Evolutionary conservation across 1,140 invertebrate species (phyloP).

Genomic region (Pachyrhynchus sulphureomaculatus): DNA sequence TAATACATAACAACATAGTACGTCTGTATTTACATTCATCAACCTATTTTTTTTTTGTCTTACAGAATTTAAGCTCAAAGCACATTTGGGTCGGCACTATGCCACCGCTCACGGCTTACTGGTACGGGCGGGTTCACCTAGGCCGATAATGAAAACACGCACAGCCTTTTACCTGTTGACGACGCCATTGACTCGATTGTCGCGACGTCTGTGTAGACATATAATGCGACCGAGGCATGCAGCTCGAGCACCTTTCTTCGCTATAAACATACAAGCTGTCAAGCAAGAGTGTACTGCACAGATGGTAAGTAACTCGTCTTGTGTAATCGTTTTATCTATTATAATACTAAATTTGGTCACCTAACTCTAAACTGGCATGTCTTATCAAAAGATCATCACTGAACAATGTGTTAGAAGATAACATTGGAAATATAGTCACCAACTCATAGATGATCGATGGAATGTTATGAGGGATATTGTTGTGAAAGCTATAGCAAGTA

Average conservation of each 20-base stretch:
- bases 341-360: too few relatives aligned
- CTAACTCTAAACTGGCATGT: too few relatives aligned
- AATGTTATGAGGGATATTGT: too few relatives aligned
- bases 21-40: too few relatives aligned
- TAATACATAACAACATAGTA: too few relatives aligned
- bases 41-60: background rate
- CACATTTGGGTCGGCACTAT: constrained; percentile 77
- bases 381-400: too few relatives aligned
- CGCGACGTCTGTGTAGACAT: constrained; percentile 79
- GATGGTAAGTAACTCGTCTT: constrained; percentile 44
- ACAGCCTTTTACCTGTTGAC: constrained; percentile 93
- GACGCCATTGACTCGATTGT: constrained; percentile 83
- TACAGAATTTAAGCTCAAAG: constrained; percentile 36
- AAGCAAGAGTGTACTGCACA: constrained; percentile 74
- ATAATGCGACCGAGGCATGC: constrained; percentile 83
- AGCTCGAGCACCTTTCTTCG: constrained; percentile 82
- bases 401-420: too few relatives aligned
- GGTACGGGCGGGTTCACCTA: constrained; percentile 71
- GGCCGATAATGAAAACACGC: constrained; percentile 94
- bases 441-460: too few relatives aligned
- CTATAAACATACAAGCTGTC: constrained; percentile 80
- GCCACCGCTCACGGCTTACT: constrained; percentile 83
- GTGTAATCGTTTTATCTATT: too few relatives aligned
- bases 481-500: too few relatives aligned
- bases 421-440: too few relatives aligned